Percentiles rank a stretch among this genome's conserved stretches.
Conservation (phyloP, 2,113 vertebrate genomes). For the Spheniscus mendiculus region DNA sequence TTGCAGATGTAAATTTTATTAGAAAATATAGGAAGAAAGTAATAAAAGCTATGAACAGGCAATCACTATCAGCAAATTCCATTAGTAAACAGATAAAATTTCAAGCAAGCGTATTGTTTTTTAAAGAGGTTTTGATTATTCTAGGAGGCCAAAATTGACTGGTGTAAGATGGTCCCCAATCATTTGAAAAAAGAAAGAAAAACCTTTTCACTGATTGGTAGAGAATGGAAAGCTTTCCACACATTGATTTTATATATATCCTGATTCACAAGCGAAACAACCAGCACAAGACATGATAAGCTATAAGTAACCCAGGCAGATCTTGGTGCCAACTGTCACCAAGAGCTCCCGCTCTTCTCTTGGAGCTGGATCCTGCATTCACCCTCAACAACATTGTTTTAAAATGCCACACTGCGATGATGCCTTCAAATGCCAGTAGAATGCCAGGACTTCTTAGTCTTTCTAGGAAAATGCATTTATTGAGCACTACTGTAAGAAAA, state of each 20-base stretch:
- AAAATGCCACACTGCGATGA: not conserved
- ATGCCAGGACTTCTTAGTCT: not conserved
- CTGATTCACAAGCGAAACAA: not conserved
- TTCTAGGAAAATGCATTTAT: not conserved
- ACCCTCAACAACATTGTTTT: not conserved
- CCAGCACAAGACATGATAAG: not conserved
- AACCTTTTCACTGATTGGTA: not conserved
- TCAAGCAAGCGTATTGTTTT: not conserved
- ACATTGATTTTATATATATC: not conserved
- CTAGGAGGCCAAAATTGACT: not conserved
- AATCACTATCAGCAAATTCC: conserved; percentile 5
- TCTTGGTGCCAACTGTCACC: not conserved
- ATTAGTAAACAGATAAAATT: conserved; percentile 9
- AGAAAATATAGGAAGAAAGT: conserved; percentile 15
- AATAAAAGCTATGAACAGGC: not conserved
- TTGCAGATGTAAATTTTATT: conserved; percentile 31
- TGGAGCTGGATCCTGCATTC: not conserved
- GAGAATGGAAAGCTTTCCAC: not conserved
- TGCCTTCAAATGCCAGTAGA: not conserved
- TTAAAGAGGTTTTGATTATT: conserved; percentile 20
- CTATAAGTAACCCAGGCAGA: not conserved
- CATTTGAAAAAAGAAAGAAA: not conserved
- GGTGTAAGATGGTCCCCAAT: not conserved
- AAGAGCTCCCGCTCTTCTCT: not conserved
- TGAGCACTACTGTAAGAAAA: not conserved